phyloP scores from a whole-genome alignment of 2,888 invertebrate genomes.

The Odontothrips loti region DNA sequence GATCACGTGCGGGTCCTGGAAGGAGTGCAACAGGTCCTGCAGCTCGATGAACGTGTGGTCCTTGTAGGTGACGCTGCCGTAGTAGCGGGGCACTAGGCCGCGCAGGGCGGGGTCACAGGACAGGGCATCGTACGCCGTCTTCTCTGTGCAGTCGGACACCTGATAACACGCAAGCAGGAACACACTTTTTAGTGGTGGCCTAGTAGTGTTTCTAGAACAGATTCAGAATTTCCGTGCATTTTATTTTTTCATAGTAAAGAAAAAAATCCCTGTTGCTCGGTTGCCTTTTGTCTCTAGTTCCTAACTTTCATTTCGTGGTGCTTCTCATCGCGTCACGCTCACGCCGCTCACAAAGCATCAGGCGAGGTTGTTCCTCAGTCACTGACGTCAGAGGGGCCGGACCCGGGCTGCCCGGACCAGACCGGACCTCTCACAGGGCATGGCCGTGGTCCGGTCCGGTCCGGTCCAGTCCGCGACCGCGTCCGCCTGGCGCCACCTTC shows the following conservation, averaged over 20 bases:
- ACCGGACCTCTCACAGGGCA: too few relatives aligned
- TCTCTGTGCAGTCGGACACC: constrained; percentile 62
- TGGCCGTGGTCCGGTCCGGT: neutral
- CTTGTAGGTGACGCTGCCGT: constrained; percentile 73
- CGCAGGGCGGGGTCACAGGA: constrained; percentile 55
- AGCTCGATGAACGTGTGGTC: constrained; percentile 88
- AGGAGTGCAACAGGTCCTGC: constrained; percentile 87
- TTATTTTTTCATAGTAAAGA: too few relatives aligned
- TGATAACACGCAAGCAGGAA: neutral
- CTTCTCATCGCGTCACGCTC: too few relatives aligned
- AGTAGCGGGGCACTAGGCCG: constrained; percentile 55
- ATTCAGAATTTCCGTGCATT: too few relatives aligned
- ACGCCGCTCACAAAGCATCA: neutral
- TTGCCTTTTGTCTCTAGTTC: too few relatives aligned
- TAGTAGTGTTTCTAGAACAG: too few relatives aligned
- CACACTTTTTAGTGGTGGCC: neutral
- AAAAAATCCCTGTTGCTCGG: neutral
- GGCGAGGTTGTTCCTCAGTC: too few relatives aligned
- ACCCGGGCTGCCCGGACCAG: too few relatives aligned
- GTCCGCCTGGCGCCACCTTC: neutral
- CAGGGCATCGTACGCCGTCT: constrained; percentile 73
- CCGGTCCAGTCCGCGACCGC: neutral
- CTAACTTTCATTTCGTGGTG: too few relatives aligned
- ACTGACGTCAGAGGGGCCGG: too few relatives aligned
- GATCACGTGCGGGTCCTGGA: constrained; percentile 90